A percentile compares a stretch with the other conserved stretches of the same genome.
phyloP scores from a whole-genome alignment of 2,888 invertebrate genomes.

The Agrotis ipsilon region DNA sequence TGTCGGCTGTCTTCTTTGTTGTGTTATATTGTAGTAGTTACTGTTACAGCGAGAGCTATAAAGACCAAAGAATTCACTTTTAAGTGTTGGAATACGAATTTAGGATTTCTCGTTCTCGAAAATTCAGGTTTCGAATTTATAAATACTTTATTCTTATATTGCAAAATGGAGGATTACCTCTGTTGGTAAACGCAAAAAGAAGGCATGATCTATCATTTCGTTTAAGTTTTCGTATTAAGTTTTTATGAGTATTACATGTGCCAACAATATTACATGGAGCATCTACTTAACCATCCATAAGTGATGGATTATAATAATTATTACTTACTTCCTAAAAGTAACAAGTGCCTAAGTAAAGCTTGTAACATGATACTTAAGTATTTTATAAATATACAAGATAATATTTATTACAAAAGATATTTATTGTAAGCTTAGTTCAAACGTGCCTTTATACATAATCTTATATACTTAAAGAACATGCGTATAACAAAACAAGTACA shows the following conservation, averaged over 20 bases:
- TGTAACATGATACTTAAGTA: conserved; percentile 47
- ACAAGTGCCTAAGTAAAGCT: conserved; percentile 23
- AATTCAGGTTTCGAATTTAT: conserved; percentile 31
- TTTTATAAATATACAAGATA: conserved; percentile 37
- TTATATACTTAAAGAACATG: conserved; percentile 26
- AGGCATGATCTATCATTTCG: conserved; percentile 30
- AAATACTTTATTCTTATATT: not conserved
- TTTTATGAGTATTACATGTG: conserved; percentile 58
- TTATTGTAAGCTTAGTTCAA: conserved; percentile 40
- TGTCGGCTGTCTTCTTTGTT: conserved; percentile 50
- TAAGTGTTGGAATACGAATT: conserved; percentile 34
- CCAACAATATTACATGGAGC: conserved; percentile 47
- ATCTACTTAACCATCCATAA: conserved; percentile 44
- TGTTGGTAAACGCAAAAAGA: conserved; percentile 30
- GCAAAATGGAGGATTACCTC: conserved; percentile 10
- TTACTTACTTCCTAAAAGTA: conserved; percentile 20
- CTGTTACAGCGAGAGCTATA: conserved; percentile 52
- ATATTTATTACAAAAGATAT: conserved; percentile 45
- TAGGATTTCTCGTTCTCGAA: conserved; percentile 35
- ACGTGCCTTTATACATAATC: conserved; percentile 49
- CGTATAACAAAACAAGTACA: conserved; percentile 57
- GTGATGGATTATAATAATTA: conserved; percentile 27
- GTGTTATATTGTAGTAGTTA: conserved; percentile 51
- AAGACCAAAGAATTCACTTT: conserved; percentile 64
- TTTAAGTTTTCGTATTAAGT: conserved; percentile 42